Evolutionary conservation across 2,113 vertebrate genomes (phyloP).

Genomic region (Thryonomys swinderianus): DNA sequence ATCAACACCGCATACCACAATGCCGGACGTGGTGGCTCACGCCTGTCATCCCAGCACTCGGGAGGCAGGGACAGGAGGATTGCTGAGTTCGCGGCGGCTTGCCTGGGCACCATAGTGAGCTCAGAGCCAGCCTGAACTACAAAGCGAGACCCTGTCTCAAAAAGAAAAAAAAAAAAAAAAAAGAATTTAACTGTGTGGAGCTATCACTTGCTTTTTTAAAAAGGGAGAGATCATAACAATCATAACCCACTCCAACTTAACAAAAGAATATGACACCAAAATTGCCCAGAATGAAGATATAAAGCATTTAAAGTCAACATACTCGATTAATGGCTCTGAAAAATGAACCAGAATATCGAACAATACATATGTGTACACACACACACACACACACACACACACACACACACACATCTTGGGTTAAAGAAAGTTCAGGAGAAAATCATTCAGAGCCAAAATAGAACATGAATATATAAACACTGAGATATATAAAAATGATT

Average conservation of each 20-base stretch:
- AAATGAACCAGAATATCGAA: neutral
- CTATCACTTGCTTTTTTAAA: neutral
- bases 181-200: neutral
- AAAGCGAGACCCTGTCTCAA: too few species aligned
- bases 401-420: neutral
- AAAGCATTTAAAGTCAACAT: neutral
- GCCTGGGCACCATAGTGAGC: too few species aligned
- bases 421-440: constrained; percentile 28
- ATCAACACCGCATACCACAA: too few species aligned
- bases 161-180: too few species aligned
- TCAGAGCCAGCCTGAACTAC: too few species aligned
- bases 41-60: too few species aligned
- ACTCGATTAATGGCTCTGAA: neutral
- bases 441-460: neutral
- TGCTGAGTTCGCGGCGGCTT: too few species aligned
- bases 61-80: too few species aligned
- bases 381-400: too few species aligned
- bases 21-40: too few species aligned
- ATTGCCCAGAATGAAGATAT: neutral
- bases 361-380: neutral
- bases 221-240: neutral
- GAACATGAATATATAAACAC: neutral
- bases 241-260: neutral
- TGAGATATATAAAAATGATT: neutral
- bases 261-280: constrained; percentile 15